These are phyloP conservation scores for Drosophila pseudotalamancana DNA, from an alignment of 2,888 invertebrate genomes.

Conservation along the genomic window DNA sequence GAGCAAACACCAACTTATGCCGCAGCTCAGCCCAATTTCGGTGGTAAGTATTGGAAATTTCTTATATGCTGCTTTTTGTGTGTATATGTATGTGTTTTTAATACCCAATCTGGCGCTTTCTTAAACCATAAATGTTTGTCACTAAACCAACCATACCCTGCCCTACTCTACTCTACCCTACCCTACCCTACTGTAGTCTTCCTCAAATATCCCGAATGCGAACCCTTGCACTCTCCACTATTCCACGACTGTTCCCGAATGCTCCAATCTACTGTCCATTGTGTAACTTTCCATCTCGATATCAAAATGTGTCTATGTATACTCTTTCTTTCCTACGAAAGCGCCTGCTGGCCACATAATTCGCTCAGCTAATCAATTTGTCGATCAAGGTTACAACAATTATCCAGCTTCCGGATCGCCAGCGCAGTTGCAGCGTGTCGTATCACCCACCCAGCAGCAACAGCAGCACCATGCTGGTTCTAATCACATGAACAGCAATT, in stretches of 20 bases:
- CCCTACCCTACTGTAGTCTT: too few relatives aligned
- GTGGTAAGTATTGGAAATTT: conserved; percentile 69
- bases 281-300: conserved; percentile 67
- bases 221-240: conserved; percentile 51
- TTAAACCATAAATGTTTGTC: conserved; percentile 65
- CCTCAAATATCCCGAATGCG: conserved; percentile 15
- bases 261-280: conserved; percentile 45
- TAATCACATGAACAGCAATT: conserved; percentile 30
- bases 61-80: background rate
- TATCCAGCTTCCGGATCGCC: conserved; percentile 58
- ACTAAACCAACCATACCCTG: conserved; percentile 46
- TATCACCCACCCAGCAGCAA: conserved; percentile 62
- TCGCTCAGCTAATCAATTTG: conserved; percentile 85
- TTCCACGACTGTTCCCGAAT: conserved; percentile 27
- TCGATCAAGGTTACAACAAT: conserved; percentile 84
- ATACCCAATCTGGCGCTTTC: conserved; percentile 59
- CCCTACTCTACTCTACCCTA: too few relatives aligned
- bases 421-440: conserved; percentile 84
- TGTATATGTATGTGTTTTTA: conserved; percentile 11
- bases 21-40: conserved; percentile 81
- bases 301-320: conserved; percentile 75
- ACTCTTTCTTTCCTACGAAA: conserved; percentile 78
- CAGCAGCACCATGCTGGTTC: conserved; percentile 46
- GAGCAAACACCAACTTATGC: conserved; percentile 83
- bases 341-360: conserved; percentile 81